Evolutionary conservation across 2,888 invertebrate genomes (phyloP).

Genomic region (Agelastica alni): DNA sequence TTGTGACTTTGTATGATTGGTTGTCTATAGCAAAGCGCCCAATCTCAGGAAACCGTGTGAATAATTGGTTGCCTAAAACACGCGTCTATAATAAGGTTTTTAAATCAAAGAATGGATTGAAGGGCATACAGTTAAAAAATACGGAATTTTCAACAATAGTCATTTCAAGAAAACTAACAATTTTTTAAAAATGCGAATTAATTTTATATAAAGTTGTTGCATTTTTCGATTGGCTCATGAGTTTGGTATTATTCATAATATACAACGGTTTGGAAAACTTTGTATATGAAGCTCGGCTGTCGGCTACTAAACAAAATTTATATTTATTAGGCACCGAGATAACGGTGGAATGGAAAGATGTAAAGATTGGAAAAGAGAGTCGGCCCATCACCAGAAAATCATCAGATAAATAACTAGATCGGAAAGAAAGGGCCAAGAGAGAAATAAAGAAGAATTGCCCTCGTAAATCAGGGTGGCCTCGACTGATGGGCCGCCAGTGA

Average conservation of each 20-base stretch:
- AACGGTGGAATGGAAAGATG: conserved; percentile 32
- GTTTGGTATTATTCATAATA: conserved; percentile 7
- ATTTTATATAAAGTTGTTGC: no score
- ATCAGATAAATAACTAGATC: conserved; percentile 54
- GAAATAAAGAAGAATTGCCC: conserved; percentile 59
- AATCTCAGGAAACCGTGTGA: no score
- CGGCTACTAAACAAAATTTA: conserved; percentile 23
- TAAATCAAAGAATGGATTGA: no score
- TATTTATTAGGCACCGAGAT: conserved; percentile 33
- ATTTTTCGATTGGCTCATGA: no score
- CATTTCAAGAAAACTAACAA: no score
- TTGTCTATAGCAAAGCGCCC: no score
- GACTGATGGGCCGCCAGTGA: conserved; percentile 27
- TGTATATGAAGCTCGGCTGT: conserved; percentile 7
- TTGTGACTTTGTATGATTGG: no score
- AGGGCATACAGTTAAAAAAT: no score
- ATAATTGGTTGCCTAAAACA: no score
- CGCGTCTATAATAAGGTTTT: no score
- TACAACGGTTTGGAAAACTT: conserved; percentile 4
- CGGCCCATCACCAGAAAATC: conserved; percentile 39
- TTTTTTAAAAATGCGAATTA: no score
- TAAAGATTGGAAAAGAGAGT: conserved; percentile 26
- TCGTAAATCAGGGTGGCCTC: conserved; percentile 55
- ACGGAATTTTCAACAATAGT: no score
- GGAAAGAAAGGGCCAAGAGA: conserved; percentile 48